Base-by-base conservation (phyloP, 2,797 vertebrate species). In the Melanogrammus aeglefinus region DNA sequence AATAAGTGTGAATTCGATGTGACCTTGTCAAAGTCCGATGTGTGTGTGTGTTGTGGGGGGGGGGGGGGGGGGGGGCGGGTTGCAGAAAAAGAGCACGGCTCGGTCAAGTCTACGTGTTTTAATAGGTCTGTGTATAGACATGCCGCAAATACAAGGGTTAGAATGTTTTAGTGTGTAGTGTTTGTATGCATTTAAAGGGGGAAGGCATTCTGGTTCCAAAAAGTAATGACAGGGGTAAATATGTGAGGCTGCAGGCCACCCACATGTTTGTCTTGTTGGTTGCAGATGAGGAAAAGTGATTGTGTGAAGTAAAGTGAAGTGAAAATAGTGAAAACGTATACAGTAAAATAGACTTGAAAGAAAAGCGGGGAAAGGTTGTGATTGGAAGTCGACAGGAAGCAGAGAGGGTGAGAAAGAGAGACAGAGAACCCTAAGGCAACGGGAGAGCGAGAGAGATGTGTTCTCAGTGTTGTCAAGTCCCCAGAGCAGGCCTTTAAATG, bases 21-120 rank as follows among this genome's bases (percentile, higher is more conserved):
- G 88, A 92, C 92, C 91, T 93, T 92, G 91, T 90, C 89, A 89
- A 88, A 90, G 89, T 90, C 88, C 85, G 85, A 86, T 78, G 71
- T 36, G 76, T 71, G 57, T 69, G 35, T 24, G 24, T 36, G 66
- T 85, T n/a, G 77, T 72, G 36, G 75, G 76, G 12, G 47, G n/a
- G 44, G 41, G 73, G 31, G 66, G 35, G 69, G 27, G 76, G 12
- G 74, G 39, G 39, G 39, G 39, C 9, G 12, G 36, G 66, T 29
- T 72, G 27, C 14, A 73, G 29, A 4, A 36, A 18, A 73, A 3
- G 10, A 33, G 33, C 4, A 16, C 29, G 29, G 27, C 13, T 35
- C 70, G 1, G 72, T 38, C 31, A n/a, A 7, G 35, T n/a, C 8
- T 13, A n/a, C 36, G 72, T 39, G 72, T 14, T 1, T 24, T 27